Conservation (phyloP, 2,797 vertebrate species). For the Heterohyrax brucei region DNA sequence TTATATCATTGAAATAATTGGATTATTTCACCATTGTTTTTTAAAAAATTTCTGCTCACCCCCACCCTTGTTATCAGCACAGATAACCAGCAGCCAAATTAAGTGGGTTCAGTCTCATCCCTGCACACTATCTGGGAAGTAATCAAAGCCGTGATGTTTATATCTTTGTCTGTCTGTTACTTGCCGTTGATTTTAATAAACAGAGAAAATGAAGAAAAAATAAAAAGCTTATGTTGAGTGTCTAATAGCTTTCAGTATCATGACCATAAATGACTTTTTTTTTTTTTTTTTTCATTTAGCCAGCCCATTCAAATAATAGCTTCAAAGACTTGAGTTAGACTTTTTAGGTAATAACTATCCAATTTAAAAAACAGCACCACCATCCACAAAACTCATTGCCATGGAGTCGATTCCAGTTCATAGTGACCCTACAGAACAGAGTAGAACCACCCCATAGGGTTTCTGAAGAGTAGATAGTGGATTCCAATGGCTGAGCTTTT, state of each 20-base stretch:
- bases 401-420: too few relatives aligned
- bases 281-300: conserved; percentile 48
- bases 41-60: conserved; percentile 42
- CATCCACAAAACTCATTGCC: too few relatives aligned
- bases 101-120: neutral
- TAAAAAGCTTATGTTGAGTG: neutral
- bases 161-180: neutral
- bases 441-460: too few relatives aligned
- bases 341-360: neutral
- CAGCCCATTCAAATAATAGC: neutral
- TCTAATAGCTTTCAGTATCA: neutral
- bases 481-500: too few relatives aligned
- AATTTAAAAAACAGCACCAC: too few relatives aligned
- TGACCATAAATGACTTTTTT: neutral
- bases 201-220: neutral
- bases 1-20: conserved; percentile 21
- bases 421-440: too few relatives aligned
- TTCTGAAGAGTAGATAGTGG: too few relatives aligned
- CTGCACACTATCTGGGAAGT: neutral
- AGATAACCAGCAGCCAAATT: conserved; percentile 40
- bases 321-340: neutral
- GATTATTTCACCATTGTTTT: conserved; percentile 10
- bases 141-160: neutral
- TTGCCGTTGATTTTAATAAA: conserved; percentile 54
- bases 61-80: neutral